These are phyloP conservation scores for Silurus lanzhouensis DNA, from an alignment of 2,797 vertebrate genomes.

Conservation along the genomic window DNA sequence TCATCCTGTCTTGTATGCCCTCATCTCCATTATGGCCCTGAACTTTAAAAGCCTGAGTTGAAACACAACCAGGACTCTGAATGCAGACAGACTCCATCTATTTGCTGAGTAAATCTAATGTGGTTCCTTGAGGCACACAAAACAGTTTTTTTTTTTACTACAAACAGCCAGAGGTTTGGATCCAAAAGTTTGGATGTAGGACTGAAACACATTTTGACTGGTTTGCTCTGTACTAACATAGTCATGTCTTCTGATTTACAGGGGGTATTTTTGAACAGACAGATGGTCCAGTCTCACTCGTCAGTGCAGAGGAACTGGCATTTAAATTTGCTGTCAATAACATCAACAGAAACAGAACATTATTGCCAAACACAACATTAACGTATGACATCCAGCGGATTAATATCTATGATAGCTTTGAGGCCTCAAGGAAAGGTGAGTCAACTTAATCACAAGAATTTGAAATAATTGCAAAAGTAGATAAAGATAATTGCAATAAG, in stretches of 20 bases:
- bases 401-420: constrained; percentile 99
- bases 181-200: neutral
- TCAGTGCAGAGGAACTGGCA: constrained; percentile 94
- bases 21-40: constrained; percentile 70
- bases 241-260: constrained; percentile 63
- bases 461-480: neutral
- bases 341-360: constrained; percentile 96
- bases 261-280: constrained; percentile 97
- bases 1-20: constrained; percentile 39
- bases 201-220: constrained; percentile 38
- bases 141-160: constrained; percentile 34
- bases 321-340: constrained; percentile 98
- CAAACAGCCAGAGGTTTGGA: constrained; percentile 48
- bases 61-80: constrained; percentile 59
- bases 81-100: constrained; percentile 59
- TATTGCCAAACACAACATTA: constrained; percentile 96
- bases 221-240: constrained; percentile 41
- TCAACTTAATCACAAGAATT: constrained; percentile 17
- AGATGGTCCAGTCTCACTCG: constrained; percentile 87
- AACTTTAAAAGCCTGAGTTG: constrained; percentile 73
- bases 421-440: constrained; percentile 98
- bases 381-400: constrained; percentile 99
- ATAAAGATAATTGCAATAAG: constrained; percentile 1
- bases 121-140: constrained; percentile 55
- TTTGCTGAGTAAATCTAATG: constrained; percentile 69